These are phyloP conservation scores for Gobius niger DNA, from an alignment of 2,113 vertebrate genomes.

Conservation along the genomic window DNA sequence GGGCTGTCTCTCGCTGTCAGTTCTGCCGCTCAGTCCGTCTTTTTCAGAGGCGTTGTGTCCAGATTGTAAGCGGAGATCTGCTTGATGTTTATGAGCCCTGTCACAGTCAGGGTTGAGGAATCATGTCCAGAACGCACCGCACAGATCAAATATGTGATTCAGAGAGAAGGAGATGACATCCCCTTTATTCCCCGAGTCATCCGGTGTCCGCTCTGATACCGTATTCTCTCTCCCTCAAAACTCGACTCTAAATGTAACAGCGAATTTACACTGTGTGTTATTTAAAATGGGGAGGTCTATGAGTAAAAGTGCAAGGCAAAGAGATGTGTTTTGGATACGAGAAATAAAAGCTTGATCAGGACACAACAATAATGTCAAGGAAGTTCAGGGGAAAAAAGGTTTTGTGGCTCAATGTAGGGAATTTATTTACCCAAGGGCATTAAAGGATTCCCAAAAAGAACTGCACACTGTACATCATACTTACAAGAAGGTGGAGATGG, in stretches of 20 bases:
- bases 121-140: constrained; percentile 43
- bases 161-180: constrained; percentile 51
- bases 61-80: constrained; percentile 40
- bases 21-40: constrained; percentile 28
- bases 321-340: not conserved
- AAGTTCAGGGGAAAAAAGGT: not conserved
- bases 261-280: constrained; percentile 29
- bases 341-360: too few species aligned
- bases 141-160: constrained; percentile 54
- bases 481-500: not conserved
- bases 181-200: constrained; percentile 61
- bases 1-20: constrained; percentile 34
- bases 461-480: not conserved
- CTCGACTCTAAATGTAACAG: constrained; percentile 13
- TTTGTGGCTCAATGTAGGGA: not conserved
- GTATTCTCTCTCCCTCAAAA: constrained; percentile 40
- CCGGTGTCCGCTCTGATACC: constrained; percentile 51
- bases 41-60: constrained; percentile 40
- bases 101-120: constrained; percentile 48
- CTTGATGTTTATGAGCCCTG: constrained; percentile 63
- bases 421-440: not conserved
- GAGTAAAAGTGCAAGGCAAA: not conserved
- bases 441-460: not conserved
- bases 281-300: not conserved
- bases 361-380: too few species aligned